Evolutionary conservation across 2,113 vertebrate genomes (phyloP).

Genomic region (Rutilus rutilus): DNA sequence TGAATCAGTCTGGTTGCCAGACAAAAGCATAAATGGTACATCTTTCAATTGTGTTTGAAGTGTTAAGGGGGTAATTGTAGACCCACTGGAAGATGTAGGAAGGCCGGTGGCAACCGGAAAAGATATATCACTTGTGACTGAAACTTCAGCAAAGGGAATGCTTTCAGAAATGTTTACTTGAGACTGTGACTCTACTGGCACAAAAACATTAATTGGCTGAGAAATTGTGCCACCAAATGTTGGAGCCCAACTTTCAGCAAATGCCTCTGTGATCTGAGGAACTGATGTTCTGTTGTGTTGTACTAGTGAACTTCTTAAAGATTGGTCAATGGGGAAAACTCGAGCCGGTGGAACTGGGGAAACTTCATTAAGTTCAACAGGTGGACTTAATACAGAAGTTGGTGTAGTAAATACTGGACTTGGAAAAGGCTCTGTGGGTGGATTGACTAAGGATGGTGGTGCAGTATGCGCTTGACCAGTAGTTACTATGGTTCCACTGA

Average conservation of each 20-base stretch:
- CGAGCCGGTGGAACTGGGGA: conserved; percentile 6
- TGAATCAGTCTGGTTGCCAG: neutral
- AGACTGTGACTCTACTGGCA: conserved; percentile 22
- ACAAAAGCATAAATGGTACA: neutral
- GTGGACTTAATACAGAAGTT: neutral
- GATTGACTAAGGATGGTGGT: neutral
- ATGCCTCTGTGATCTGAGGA: conserved; percentile 35
- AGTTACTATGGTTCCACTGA: conserved; percentile 10
- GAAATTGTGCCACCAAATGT: neutral
- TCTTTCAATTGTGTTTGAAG: conserved; percentile 11
- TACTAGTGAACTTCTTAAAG: conserved; percentile 7
- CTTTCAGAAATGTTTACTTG: neutral
- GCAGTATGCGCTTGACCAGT: conserved; percentile 20
- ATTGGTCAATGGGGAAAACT: neutral
- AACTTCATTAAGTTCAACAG: neutral
- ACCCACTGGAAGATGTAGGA: neutral
- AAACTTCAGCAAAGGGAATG: neutral
- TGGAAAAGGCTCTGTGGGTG: neutral
- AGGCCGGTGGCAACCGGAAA: neutral
- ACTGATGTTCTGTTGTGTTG: neutral
- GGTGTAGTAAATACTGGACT: neutral
- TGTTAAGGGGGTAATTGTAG: neutral
- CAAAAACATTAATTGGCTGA: conserved; percentile 20
- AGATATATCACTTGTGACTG: neutral
- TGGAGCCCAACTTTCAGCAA: conserved; percentile 15